Conservation (phyloP, 2,888 invertebrate species). For the Caradrina clavipalpis region DNA sequence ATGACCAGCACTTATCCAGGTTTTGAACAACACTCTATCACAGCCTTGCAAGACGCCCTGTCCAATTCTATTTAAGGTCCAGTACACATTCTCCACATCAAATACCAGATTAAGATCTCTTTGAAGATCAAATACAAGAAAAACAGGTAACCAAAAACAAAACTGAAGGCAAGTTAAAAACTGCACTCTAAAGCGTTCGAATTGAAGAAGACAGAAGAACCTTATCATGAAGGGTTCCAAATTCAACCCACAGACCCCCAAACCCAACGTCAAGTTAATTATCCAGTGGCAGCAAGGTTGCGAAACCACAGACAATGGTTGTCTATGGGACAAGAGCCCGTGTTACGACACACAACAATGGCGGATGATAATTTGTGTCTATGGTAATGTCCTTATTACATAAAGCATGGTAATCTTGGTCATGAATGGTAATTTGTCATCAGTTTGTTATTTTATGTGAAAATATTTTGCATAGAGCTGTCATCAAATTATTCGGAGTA, state of each 20-base stretch:
- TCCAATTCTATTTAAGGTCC: too few species aligned
- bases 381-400: constrained; percentile 65
- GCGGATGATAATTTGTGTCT: constrained; percentile 64
- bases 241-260: constrained; percentile 30
- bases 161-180: too few species aligned
- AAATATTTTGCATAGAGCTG: not conserved
- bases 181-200: too few species aligned
- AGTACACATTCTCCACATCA: too few species aligned
- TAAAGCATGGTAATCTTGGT: constrained; percentile 56
- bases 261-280: constrained; percentile 58
- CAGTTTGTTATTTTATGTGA: constrained; percentile 35
- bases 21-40: too few species aligned
- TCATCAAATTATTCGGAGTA: not conserved
- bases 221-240: not conserved
- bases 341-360: constrained; percentile 68
- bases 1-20: too few species aligned
- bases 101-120: too few species aligned
- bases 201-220: not conserved
- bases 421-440: constrained; percentile 53
- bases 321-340: constrained; percentile 70
- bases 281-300: constrained; percentile 64
- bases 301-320: constrained; percentile 68
- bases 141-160: too few species aligned
- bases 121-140: too few species aligned
- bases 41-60: too few species aligned